Evolutionary conservation across 2,113 vertebrate species (phyloP), one percentile per base, ranked within the genome.

Genomic region (Maccullochella peelii): DNA sequence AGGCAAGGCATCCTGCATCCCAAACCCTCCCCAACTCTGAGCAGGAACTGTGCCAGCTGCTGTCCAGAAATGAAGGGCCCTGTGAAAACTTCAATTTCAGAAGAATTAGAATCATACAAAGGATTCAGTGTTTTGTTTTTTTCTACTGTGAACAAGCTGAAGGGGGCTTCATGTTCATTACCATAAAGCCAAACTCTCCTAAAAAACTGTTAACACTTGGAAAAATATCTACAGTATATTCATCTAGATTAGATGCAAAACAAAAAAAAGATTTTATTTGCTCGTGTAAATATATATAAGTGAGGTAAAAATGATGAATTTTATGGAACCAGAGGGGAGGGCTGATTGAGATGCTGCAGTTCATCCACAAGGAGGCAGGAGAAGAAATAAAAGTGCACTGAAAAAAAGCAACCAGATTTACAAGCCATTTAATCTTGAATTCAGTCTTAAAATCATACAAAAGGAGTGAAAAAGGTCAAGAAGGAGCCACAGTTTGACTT

Each of bases 361-460:
- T 76, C 65, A 59, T 77, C 79, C 54, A 84, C 57, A 62, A 68
- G 30, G 80, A 73, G 69, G 71, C 16, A 36, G 47, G 73, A 59
- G 50, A 74, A 74, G 54, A 77, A 84, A 85, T 8, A 49, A 69
- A 85, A 84, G 71, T 59, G 72, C 73, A 85, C 63, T 14, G 21
- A 61, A 69, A 67, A 83, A 75, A 82, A 55, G 16, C n/a, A 38
- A 44, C 7, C 83, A 74, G 74, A 79, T 91, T 88, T 67, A 86
- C 78, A 87, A 91, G 86, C 81, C 86, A 72, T 93, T 94, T 93
- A 93, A 93, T 94, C 85, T 94, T 88, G 79, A 88, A 84, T 86
- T 90, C 88, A 91, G 86, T 88, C 77, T 71, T 78, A 59, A 88
- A 92, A 90, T 87, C 77, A 90, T 92, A 92, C 88, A 92, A 91